Conservation (phyloP, 2,888 invertebrate genomes). For the Linyphia triangularis region DNA sequence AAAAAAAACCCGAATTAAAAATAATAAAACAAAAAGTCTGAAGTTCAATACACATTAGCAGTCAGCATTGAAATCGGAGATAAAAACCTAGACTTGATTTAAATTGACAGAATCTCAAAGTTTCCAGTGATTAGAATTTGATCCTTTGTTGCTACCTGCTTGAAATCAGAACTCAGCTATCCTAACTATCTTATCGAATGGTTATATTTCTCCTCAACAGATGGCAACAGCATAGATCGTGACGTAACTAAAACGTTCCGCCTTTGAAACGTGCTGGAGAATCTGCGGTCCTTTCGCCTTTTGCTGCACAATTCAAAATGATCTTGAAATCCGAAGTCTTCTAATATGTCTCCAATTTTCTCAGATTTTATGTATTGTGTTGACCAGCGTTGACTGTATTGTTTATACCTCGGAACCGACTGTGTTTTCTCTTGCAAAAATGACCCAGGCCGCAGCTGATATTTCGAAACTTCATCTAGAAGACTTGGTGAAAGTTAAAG, state of each 20-base stretch:
- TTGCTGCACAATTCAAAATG: constrained; percentile 54
- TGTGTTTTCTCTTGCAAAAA: constrained; percentile 5
- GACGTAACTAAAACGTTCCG: constrained; percentile 29
- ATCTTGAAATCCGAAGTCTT: constrained; percentile 61
- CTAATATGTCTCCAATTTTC: constrained; percentile 54
- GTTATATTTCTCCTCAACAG: neutral
- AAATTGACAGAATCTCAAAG: constrained; percentile 2
- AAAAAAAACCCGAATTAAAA: constrained; percentile 9
- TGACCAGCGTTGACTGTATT: constrained; percentile 59
- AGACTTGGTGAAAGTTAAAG: constrained; percentile 52
- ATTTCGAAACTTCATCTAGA: constrained; percentile 49
- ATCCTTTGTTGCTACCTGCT: constrained; percentile 37
- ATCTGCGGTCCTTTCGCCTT: constrained; percentile 39
- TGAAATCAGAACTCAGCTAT: neutral
- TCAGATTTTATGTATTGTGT: constrained; percentile 49
- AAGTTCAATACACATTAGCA: constrained; percentile 46
- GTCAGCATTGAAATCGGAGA: constrained; percentile 41
- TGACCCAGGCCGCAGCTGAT: constrained; percentile 31
- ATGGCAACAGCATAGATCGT: constrained; percentile 26
- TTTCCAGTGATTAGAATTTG: neutral
- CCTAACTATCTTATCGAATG: neutral
- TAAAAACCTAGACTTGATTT: constrained; percentile 1
- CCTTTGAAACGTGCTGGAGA: neutral
- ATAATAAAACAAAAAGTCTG: constrained; percentile 9
- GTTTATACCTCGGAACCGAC: neutral